Evolutionary conservation across 2,888 invertebrate genomes (phyloP).

Genomic region (Plagiodera versicolora): DNA sequence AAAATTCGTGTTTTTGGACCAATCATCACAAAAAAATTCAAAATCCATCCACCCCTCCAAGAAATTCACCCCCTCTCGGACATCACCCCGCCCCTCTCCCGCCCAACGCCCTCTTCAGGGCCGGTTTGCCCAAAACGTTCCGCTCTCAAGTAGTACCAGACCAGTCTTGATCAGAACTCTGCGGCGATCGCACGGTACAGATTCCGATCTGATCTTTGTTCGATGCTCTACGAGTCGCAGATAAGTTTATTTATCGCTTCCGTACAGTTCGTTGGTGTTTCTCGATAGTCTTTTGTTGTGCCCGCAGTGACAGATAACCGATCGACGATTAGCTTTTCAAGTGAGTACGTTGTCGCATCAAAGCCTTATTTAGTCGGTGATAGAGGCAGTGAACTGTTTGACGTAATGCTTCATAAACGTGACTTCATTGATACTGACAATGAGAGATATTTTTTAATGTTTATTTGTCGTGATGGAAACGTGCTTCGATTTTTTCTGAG

Average conservation of each 20-base stretch:
- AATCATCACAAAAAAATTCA: too few relatives aligned
- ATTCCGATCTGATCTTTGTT: slow-evolving; percentile 5
- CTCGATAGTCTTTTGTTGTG: neutral
- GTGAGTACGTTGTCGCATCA: neutral
- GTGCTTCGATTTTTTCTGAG: too few relatives aligned
- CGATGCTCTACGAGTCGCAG: slow-evolving; percentile 5
- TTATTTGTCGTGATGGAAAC: too few relatives aligned
- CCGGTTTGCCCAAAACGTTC: neutral
- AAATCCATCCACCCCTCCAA: too few relatives aligned
- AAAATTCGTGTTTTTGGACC: too few relatives aligned
- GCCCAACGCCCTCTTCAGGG: neutral
- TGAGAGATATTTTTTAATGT: too few relatives aligned
- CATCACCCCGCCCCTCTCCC: neutral
- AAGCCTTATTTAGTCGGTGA: neutral
- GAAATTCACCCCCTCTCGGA: neutral
- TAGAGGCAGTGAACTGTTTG: neutral
- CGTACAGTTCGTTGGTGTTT: neutral
- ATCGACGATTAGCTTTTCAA: neutral
- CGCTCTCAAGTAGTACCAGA: neutral
- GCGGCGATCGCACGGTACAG: neutral
- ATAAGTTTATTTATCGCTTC: slow-evolving; percentile 10
- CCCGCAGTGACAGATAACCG: neutral
- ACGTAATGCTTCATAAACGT: neutral
- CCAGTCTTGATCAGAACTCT: neutral
- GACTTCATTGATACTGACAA: too few relatives aligned